phyloP scores from a whole-genome alignment of 2,113 vertebrate species.

The Phoxinus phoxinus region DNA sequence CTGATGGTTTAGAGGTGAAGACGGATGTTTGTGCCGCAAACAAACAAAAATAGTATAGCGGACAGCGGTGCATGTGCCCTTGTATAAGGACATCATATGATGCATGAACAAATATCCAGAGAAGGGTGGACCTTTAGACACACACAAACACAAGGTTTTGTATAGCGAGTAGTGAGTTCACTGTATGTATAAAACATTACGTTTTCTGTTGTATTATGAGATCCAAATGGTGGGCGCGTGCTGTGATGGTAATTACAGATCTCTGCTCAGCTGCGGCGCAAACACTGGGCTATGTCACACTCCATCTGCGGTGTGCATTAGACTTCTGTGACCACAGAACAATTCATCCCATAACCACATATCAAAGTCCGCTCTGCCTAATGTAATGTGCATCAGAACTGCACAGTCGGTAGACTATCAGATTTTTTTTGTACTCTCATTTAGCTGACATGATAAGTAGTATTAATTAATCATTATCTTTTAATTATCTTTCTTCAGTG shows the following conservation, averaged over 20 bases:
- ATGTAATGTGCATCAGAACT: not conserved
- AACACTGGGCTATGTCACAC: conserved; percentile 28
- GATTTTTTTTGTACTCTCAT: not conserved
- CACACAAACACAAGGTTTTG: not conserved
- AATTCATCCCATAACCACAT: not conserved
- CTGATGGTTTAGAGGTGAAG: not conserved
- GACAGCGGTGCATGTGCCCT: not conserved
- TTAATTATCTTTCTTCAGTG: not conserved
- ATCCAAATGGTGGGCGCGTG: conserved; percentile 5
- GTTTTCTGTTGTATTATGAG: not conserved
- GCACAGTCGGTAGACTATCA: not conserved
- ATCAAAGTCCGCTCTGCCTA: conserved; percentile 9
- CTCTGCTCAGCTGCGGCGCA: conserved; percentile 20
- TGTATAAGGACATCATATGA: not conserved
- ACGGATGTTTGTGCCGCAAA: conserved; percentile 13
- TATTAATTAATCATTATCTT: too few relatives aligned
- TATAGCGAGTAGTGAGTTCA: conserved; percentile 4
- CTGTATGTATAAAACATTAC: conserved; percentile 26
- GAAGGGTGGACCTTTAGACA: not conserved
- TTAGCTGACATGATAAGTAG: not conserved
- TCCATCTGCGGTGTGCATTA: conserved; percentile 17
- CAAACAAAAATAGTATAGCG: conserved; percentile 11
- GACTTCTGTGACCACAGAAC: not conserved
- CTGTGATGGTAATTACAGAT: conserved; percentile 43
- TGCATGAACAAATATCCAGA: conserved; percentile 36